Percentiles rank a stretch among this genome's conserved stretches.
Conservation (phyloP, 2,888 invertebrate species). For the Acleris holmiana region DNA sequence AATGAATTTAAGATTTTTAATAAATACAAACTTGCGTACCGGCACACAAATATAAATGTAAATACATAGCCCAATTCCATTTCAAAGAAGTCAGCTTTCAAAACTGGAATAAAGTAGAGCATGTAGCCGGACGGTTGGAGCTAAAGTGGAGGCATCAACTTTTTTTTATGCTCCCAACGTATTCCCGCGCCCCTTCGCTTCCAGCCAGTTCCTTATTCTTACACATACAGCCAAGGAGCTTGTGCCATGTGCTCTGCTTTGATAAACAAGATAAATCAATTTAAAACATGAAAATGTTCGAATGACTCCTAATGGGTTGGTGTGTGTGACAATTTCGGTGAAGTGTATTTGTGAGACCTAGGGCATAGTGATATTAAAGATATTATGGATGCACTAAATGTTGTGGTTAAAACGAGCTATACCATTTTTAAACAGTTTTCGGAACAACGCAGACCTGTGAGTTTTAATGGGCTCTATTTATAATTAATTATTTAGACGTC, state of each 20-base stretch:
- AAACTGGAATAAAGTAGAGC: conserved; percentile 63
- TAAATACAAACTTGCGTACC: conserved; percentile 18
- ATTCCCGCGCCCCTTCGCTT: conserved; percentile 73
- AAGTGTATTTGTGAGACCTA: conserved; percentile 24
- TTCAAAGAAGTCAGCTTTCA: conserved; percentile 25
- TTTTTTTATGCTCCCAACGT: conserved; percentile 76
- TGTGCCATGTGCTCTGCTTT: conserved; percentile 60
- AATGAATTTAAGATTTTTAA: conserved; percentile 2
- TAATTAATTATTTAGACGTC: conserved; percentile 28
- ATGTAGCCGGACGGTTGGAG: conserved; percentile 52
- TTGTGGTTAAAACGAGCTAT: conserved; percentile 75
- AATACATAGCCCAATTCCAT: conserved; percentile 26
- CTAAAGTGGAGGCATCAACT: conserved; percentile 72
- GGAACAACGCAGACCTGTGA: conserved; percentile 71
- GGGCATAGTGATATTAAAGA: conserved; percentile 20
- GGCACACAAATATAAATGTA: conserved; percentile 19
- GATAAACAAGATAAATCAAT: conserved; percentile 34
- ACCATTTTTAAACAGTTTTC: conserved; percentile 77
- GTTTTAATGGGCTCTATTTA: conserved; percentile 46
- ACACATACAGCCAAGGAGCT: conserved; percentile 58
- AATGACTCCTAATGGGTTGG: conserved; percentile 15
- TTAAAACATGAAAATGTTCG: conserved; percentile 32
- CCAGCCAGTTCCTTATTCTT: conserved; percentile 78
- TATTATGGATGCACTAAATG: conserved; percentile 71
- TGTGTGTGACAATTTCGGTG: conserved; percentile 18